These are phyloP conservation scores for Trachymyrmex septentrionalis DNA, from an alignment of 1,140 invertebrate species.

Conservation along the genomic window DNA sequence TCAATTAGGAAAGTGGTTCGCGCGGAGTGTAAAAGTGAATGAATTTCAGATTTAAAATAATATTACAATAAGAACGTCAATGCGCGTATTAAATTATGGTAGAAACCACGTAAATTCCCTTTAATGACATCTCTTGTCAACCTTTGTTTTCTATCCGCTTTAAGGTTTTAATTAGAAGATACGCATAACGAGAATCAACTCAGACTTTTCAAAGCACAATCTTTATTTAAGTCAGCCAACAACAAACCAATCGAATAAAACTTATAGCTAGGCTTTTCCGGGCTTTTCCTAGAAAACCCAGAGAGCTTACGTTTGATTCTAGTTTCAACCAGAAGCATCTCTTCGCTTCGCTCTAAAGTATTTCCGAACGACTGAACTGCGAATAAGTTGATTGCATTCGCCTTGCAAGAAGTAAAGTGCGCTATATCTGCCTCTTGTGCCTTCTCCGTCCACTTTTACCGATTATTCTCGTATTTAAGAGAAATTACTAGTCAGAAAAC, in stretches of 20 bases:
- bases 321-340: slow-evolving; percentile 61
- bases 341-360: slow-evolving; percentile 58
- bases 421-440: slow-evolving; percentile 22
- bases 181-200: slow-evolving; percentile 19
- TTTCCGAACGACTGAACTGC: slow-evolving; percentile 69
- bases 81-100: background rate
- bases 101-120: background rate
- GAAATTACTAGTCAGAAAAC: slow-evolving; percentile 31
- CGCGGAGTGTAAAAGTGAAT: background rate
- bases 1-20: background rate
- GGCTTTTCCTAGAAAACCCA: slow-evolving; percentile 46
- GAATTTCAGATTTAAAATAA: slow-evolving; percentile 17
- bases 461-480: slow-evolving; percentile 20
- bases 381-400: slow-evolving; percentile 73
- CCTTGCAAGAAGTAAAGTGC: slow-evolving; percentile 43
- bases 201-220: slow-evolving; percentile 27
- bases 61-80: background rate
- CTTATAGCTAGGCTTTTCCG: slow-evolving; percentile 20
- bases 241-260: slow-evolving; percentile 51
- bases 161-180: slow-evolving; percentile 52
- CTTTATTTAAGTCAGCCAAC: slow-evolving; percentile 53
- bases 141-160: background rate
- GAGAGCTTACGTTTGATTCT: slow-evolving; percentile 56
- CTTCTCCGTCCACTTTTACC: slow-evolving; percentile 21
- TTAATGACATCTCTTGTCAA: background rate